Conservation (phyloP, 1,140 invertebrate genomes). For the Vanessa atalanta region DNA sequence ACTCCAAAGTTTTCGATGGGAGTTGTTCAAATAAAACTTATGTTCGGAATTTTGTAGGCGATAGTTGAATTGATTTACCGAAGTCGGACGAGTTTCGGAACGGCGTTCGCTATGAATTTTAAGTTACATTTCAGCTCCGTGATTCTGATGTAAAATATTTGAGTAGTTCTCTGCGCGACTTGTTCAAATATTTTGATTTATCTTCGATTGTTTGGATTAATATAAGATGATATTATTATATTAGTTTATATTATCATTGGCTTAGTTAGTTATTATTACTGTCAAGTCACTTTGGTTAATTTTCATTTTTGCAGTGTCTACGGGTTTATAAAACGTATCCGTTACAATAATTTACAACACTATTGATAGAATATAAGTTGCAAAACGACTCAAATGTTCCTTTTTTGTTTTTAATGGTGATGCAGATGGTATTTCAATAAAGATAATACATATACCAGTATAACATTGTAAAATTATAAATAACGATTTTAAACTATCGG, state of each 20-base stretch:
- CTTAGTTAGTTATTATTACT: background rate
- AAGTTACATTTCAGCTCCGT: background rate
- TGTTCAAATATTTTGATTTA: background rate
- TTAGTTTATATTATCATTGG: background rate
- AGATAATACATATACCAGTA: no score
- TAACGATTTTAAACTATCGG: no score
- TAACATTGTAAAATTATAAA: no score
- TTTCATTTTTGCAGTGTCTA: no score
- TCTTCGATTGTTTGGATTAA: no score
- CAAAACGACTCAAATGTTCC: no score
- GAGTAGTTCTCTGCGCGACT: background rate
- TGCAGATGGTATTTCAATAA: no score
- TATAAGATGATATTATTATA: background rate
- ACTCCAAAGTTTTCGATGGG: background rate
- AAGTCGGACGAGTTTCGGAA: background rate
- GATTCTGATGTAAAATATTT: background rate
- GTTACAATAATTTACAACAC: no score
- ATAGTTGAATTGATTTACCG: slow-evolving; percentile 11
- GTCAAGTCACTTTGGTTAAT: background rate
- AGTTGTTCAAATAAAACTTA: slow-evolving; percentile 4
- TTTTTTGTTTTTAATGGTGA: no score
- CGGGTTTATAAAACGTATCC: no score
- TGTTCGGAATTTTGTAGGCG: slow-evolving; percentile 3
- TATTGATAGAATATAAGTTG: no score
- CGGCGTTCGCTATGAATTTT: slow-evolving; percentile 9